phyloP scores from a whole-genome alignment of 2,797 vertebrate genomes.

The Leptatherina wallacei region DNA sequence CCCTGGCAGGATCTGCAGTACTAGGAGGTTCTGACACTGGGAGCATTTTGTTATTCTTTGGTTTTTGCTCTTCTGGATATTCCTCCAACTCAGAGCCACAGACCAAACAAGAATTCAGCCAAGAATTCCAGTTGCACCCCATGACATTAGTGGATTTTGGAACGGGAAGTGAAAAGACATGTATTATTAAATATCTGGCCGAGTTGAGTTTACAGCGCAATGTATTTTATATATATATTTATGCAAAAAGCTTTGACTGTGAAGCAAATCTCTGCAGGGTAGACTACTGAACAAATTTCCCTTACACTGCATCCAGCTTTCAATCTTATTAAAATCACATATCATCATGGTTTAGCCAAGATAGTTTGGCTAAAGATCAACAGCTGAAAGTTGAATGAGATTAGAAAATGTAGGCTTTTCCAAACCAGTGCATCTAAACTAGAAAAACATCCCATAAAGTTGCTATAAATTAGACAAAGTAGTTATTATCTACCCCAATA shows the following conservation, averaged over 20 bases:
- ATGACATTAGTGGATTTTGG: conserved; percentile 56
- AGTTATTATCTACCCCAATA: not conserved
- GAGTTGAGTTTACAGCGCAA: conserved; percentile 17
- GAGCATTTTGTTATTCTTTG: conserved; percentile 75
- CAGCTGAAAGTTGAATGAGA: not conserved
- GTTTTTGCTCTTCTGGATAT: conserved; percentile 64
- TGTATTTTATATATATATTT: conserved; percentile 44
- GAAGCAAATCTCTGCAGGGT: conserved; percentile 17
- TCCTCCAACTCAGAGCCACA: conserved; percentile 60
- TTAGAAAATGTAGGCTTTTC: not conserved
- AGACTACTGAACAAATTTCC: conserved; percentile 1
- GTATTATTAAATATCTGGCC: conserved; percentile 50
- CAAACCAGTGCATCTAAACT: not conserved
- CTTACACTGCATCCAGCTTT: conserved; percentile 7
- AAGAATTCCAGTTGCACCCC: conserved; percentile 60
- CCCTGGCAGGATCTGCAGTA: conserved; percentile 68
- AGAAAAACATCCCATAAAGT: not conserved
- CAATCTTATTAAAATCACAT: conserved; percentile 3
- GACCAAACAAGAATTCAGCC: conserved; percentile 62
- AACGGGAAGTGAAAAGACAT: conserved; percentile 41
- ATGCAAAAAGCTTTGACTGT: conserved; percentile 22
- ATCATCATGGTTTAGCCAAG: not conserved
- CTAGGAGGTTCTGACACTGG: conserved; percentile 68
- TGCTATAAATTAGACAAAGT: not conserved
- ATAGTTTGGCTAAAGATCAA: conserved; percentile 1